Evolutionary conservation across 2,797 vertebrate species (phyloP).

Genomic region (Naso thynnoides): DNA sequence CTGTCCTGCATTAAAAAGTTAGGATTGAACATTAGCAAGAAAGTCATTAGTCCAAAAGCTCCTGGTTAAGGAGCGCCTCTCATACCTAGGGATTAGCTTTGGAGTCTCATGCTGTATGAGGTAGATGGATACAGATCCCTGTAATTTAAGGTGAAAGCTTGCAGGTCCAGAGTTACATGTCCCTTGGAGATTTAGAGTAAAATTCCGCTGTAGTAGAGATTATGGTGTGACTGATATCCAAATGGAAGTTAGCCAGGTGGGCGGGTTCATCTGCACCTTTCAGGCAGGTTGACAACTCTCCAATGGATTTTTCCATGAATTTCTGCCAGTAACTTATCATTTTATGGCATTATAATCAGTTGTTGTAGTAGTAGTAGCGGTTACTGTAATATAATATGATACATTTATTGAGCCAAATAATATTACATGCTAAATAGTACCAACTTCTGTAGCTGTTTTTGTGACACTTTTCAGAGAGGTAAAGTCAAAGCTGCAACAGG

Average conservation of each 20-base stretch:
- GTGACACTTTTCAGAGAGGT: constrained; percentile 37
- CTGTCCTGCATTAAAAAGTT: constrained; percentile 59
- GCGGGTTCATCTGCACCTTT: constrained; percentile 16
- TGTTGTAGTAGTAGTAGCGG: constrained; percentile 61
- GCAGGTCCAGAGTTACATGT: constrained; percentile 56
- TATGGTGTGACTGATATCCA: constrained; percentile 72
- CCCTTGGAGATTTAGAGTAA: constrained; percentile 64
- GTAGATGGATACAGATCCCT: constrained; percentile 64
- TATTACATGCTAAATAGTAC: constrained; percentile 22
- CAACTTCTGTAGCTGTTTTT: constrained; percentile 26
- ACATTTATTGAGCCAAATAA: background rate
- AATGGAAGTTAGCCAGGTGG: constrained; percentile 48
- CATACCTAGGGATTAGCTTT: constrained; percentile 68
- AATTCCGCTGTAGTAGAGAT: constrained; percentile 68
- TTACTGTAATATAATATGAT: constrained; percentile 30
- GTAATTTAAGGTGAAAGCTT: constrained; percentile 58
- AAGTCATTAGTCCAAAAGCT: constrained; percentile 68
- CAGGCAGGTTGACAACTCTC: constrained; percentile 7
- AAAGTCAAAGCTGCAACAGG: constrained; percentile 54
- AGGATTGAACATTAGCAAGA: constrained; percentile 76
- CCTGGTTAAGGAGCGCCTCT: constrained; percentile 60
- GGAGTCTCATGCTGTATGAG: constrained; percentile 52
- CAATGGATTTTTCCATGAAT: constrained; percentile 50
- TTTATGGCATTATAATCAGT: constrained; percentile 55
- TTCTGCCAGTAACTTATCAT: constrained; percentile 21